These are phyloP conservation scores for Eonycteris spelaea DNA, from an alignment of 2,113 vertebrate genomes.

Conservation along the genomic window DNA sequence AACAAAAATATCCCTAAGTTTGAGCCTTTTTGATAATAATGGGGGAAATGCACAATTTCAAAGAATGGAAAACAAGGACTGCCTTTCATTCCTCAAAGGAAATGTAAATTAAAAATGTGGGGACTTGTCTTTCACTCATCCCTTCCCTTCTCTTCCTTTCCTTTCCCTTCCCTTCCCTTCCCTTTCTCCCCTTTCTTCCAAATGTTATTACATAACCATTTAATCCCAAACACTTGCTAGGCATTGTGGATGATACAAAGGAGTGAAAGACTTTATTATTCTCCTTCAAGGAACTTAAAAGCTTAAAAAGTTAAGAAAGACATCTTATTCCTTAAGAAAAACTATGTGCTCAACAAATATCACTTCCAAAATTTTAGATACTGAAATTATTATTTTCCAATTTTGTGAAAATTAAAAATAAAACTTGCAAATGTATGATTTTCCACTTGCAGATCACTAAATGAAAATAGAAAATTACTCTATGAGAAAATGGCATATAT, in stretches of 20 bases:
- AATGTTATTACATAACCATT: background rate
- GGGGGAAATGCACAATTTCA: background rate
- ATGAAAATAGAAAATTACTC: slow-evolving; percentile 67
- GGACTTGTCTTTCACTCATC: too few relatives aligned
- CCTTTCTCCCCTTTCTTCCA: background rate
- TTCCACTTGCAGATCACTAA: slow-evolving; percentile 55
- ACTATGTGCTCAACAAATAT: background rate
- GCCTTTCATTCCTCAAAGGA: background rate
- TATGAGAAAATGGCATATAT: slow-evolving; percentile 69
- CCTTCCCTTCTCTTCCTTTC: background rate
- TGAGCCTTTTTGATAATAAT: background rate
- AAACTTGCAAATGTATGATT: background rate
- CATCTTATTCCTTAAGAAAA: background rate
- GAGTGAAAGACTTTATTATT: background rate
- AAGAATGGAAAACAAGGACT: background rate
- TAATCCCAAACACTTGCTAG: background rate
- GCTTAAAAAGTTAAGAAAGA: background rate
- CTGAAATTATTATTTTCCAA: background rate
- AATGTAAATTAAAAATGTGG: background rate
- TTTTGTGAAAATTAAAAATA: background rate
- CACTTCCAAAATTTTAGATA: background rate
- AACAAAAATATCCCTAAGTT: background rate
- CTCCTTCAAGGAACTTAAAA: background rate
- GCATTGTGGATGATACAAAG: background rate
- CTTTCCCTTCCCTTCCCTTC: background rate